Base-by-base conservation (phyloP, 2,797 vertebrate genomes). In the Trematomus bernacchii region DNA sequence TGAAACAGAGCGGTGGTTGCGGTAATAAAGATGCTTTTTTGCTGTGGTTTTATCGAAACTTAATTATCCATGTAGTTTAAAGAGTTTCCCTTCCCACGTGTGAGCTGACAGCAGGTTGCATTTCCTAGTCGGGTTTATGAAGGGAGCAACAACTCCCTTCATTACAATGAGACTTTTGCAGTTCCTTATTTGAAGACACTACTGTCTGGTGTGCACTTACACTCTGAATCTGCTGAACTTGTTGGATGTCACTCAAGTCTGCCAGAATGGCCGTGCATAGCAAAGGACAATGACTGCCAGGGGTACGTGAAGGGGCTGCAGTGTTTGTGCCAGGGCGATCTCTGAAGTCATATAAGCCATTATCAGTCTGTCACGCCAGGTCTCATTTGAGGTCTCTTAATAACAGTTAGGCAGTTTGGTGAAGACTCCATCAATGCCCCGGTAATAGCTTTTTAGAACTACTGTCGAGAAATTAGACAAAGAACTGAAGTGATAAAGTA, bases 321-420 rank as follows among this genome's bases (percentile, higher is more conserved):
- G 85, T 92, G 88, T 91, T 92, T 91, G 88, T 93, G 93, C 93
- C 93, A 94, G 91, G 88, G 74, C 61, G 33, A 91, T 94, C 93
- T 94, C 93, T 88, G 85, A 92, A 92, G 93, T 94, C 91, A 90
- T 91, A 93, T 94, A 91, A 94, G 92, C 93, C 91, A 93, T 94
- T 93, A 94, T 87, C 93, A 94, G 93, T 93, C 93, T 94, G 93
- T 93, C 90, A 92, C 85, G 87, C 91, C 90, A 91, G 92, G 89
- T 93, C 91, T 92, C 88, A 88, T 92, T 86, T 63, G 79, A 83
- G 84, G 91, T 93, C 93, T 93, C 91, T 91, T 92, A 92, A 92
- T 93, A 93, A 91, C 92, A 93, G 88, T 93, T 87, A 91, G 85
- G 90, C 88, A 84, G 89, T 93, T 93, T 91, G 82, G 85, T 90